Percentiles rank a stretch among this genome's conserved stretches.
Conservation (phyloP, 2,113 vertebrate genomes). For the Balaeniceps rex region DNA sequence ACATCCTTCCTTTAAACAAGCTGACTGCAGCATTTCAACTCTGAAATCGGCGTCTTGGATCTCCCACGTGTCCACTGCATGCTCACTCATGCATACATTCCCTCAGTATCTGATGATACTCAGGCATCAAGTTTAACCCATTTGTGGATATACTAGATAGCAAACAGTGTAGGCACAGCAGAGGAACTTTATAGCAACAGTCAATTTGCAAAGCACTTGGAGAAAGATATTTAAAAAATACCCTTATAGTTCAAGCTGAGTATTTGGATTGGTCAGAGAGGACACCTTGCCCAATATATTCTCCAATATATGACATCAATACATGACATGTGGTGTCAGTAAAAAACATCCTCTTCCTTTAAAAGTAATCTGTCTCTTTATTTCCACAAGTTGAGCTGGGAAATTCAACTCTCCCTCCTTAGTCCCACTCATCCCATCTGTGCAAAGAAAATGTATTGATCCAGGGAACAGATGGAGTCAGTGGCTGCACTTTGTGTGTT, state of each 20-base stretch:
- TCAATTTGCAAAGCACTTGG: not conserved
- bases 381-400: not conserved
- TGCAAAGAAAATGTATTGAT: not conserved
- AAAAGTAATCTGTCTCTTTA: not conserved
- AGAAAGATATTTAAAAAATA: not conserved
- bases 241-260: not conserved
- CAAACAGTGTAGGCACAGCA: not conserved
- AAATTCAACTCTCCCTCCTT: not conserved
- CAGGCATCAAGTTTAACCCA: not conserved
- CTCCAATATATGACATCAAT: not conserved
- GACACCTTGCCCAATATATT: not conserved
- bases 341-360: not conserved
- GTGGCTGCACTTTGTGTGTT: not conserved
- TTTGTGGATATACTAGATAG: not conserved
- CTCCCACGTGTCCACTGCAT: not conserved
- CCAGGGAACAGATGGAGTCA: slow-evolving; percentile 8
- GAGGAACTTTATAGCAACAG: not conserved
- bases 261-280: not conserved
- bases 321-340: not conserved
- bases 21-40: not conserved
- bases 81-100: not conserved
- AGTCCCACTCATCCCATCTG: slow-evolving; percentile 23
- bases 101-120: not conserved
- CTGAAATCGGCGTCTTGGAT: not conserved
- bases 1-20: not conserved